Evolutionary conservation across 2,797 vertebrate genomes (phyloP), one percentile per base, ranked within the genome.

Genomic region (Rhynchonycteris naso): DNA sequence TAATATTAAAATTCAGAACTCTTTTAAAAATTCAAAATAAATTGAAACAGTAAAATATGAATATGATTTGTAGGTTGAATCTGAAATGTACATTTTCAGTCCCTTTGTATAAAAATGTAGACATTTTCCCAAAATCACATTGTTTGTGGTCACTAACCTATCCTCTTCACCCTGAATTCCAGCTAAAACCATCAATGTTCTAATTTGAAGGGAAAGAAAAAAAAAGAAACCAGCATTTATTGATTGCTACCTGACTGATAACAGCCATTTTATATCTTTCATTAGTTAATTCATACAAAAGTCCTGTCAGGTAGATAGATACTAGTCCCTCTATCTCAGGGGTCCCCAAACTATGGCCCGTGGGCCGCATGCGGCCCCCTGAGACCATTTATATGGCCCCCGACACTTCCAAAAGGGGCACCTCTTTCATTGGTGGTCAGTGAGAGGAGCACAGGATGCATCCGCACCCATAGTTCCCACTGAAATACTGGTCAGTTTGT

Each of bases 41-140:
- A 56, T 22, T 84, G 50, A 80, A 85, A 24, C 1, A 47, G 28
- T 54, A 22, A 79, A 59, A 26, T 59, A 18, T 76, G 90, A 11
- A 61, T 88, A 30, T 82, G n/a, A 69, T 26, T 91, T 83, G 79
- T 74, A 69, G n/a, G 74, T 59, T 86, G 63, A 88, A 93, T 79
- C 15, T 86, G 11, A 86, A 79, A 78, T 88, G 22, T 88, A 35
- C 11, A 54, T 82, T 93, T 93, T 76, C n/a, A 68, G 26, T 78
- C 11, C 30, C 35, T 9, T 88, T 69, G 7, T 68, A 91, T 89
- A 87, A 93, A 88, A 87, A 83, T n/a, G 18, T 86, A 35, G 6
- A 81, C 63, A 59, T 21, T 91, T 54, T 52, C 63, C 54, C 33
- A 74, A 78, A 90, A 83, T 78, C 33, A 71, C n/a, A 63, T 58